phyloP scores from a whole-genome alignment of 2,888 invertebrate species.

The Venusia cambrica region DNA sequence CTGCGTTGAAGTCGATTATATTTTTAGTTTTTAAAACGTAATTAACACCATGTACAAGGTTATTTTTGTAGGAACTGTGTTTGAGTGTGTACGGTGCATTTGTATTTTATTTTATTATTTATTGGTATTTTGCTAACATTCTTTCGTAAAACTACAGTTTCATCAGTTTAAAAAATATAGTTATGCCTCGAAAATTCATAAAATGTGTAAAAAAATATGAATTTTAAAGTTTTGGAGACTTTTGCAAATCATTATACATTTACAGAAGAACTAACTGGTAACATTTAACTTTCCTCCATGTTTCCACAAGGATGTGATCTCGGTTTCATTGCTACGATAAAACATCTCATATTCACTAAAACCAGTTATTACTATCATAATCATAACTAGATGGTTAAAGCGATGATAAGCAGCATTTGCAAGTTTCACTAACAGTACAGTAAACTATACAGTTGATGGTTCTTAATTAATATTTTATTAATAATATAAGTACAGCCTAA shows the following conservation, averaged over 20 bases:
- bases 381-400: neutral
- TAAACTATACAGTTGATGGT: neutral
- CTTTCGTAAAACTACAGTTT: no score
- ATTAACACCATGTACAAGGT: no score
- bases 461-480: neutral
- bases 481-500: no score
- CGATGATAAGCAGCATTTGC: conserved; percentile 1
- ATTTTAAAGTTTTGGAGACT: conserved; percentile 1
- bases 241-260: conserved; percentile 1
- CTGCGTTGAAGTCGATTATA: no score
- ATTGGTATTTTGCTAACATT: no score
- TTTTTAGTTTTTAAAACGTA: no score
- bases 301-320: conserved; percentile 15
- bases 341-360: conserved; percentile 16
- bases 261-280: conserved; percentile 5
- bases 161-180: no score
- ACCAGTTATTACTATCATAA: conserved; percentile 1
- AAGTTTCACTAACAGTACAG: conserved; percentile 3
- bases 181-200: no score
- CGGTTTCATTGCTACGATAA: conserved; percentile 11
- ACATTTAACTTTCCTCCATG: conserved; percentile 9
- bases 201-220: no score
- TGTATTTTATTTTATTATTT: no score
- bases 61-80: no score
- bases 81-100: no score